phyloP scores from a whole-genome alignment of 2,113 vertebrate genomes.

The Bubo bubo region DNA sequence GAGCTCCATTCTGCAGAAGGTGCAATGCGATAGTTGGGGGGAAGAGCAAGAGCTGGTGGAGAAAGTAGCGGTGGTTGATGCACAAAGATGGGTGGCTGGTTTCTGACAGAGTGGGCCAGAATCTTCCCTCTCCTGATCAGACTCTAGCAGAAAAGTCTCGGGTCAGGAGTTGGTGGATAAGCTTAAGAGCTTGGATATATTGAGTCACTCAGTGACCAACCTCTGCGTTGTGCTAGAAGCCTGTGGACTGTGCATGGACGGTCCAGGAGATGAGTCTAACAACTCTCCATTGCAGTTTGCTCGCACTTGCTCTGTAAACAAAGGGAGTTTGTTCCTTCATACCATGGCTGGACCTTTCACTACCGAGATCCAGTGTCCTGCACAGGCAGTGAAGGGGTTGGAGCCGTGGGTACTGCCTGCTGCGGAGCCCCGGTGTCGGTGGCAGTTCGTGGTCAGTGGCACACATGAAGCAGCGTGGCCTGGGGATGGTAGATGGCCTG shows the following conservation, averaged over 20 bases:
- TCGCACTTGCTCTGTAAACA: background rate
- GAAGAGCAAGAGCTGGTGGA: background rate
- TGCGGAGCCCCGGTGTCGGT: accelerated
- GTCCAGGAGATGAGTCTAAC: background rate
- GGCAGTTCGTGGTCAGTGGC: accelerated
- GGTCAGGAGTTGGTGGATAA: background rate
- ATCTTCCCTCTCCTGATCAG: background rate
- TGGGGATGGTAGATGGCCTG: background rate
- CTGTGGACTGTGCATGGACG: background rate
- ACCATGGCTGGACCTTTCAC: background rate
- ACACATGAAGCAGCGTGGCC: background rate
- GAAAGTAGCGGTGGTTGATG: background rate
- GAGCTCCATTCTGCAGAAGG: constrained; percentile 35
- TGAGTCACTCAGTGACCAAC: background rate
- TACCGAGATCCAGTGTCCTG: background rate
- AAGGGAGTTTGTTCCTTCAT: background rate
- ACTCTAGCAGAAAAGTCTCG: background rate
- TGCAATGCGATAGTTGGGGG: constrained; percentile 23
- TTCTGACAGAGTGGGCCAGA: background rate
- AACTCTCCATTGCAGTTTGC: background rate
- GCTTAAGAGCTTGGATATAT: background rate
- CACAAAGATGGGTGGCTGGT: background rate
- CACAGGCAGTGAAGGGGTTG: background rate
- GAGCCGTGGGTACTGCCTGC: background rate
- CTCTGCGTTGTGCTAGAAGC: background rate